A percentile compares a stretch with the other conserved stretches of the same genome.
These are phyloP conservation scores for Ammodytes dubius DNA, from an alignment of 2,113 vertebrate species.

Conservation along the genomic window DNA sequence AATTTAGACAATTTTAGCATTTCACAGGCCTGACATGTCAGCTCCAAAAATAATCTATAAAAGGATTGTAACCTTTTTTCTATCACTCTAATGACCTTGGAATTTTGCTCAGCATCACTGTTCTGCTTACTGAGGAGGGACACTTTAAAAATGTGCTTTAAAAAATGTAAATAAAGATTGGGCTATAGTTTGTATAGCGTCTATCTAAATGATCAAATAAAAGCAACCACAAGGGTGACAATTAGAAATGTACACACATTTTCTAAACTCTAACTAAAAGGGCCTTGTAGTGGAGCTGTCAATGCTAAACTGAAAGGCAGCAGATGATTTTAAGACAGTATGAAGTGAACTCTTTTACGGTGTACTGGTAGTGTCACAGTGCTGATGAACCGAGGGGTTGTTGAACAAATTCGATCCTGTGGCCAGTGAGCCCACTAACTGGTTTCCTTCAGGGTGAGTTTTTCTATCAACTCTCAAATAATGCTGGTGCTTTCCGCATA, in stretches of 20 bases:
- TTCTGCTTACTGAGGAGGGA: background rate
- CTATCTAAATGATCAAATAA: too few species aligned
- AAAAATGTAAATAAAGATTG: too few species aligned
- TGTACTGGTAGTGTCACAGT: too few species aligned
- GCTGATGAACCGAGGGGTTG: background rate
- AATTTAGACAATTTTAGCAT: background rate
- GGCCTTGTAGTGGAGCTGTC: too few species aligned
- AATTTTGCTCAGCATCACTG: background rate
- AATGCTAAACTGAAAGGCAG: too few species aligned
- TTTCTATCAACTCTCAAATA: background rate
- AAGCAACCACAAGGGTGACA: too few species aligned
- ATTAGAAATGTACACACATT: too few species aligned
- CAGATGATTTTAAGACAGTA: background rate
- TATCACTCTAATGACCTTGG: background rate
- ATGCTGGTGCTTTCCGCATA: background rate
- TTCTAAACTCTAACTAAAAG: too few species aligned
- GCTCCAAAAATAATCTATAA: background rate
- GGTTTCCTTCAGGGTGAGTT: background rate
- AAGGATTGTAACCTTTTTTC: background rate
- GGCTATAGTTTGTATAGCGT: too few species aligned
- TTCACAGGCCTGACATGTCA: background rate
- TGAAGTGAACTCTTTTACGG: background rate
- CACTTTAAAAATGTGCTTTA: background rate
- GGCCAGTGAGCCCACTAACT: too few species aligned
- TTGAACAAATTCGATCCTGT: background rate